Percentiles rank a stretch among this genome's conserved stretches.
Evolutionary conservation across 2,888 invertebrate species (phyloP).

Genomic region (Aspidapion aeneum): DNA sequence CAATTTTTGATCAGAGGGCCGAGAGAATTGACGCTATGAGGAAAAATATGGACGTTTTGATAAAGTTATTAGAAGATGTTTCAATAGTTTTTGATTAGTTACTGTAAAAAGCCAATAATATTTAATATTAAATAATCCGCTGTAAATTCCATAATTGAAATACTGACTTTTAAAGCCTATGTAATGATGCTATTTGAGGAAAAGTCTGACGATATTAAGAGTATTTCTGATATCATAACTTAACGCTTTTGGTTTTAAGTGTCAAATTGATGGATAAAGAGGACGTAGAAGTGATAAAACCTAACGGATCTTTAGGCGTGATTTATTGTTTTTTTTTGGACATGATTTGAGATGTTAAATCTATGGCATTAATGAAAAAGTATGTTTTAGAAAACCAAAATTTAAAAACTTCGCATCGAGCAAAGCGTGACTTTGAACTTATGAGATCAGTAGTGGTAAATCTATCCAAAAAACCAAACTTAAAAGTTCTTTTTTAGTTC

Average conservation of each 20-base stretch:
- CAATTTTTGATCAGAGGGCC: slow-evolving; percentile 13
- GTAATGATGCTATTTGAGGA: slow-evolving; percentile 23
- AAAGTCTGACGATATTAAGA: slow-evolving; percentile 25
- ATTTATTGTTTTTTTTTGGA: slow-evolving; percentile 27
- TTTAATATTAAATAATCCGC: slow-evolving; percentile 23
- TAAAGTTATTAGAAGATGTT: slow-evolving; percentile 16
- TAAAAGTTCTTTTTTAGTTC: slow-evolving; percentile 29
- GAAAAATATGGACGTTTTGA: slow-evolving; percentile 17
- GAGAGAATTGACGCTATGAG: slow-evolving; percentile 15
- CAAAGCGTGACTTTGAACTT: slow-evolving; percentile 26
- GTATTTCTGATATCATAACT: slow-evolving; percentile 21
- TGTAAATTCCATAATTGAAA: slow-evolving; percentile 25
- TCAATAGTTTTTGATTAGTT: slow-evolving; percentile 7
- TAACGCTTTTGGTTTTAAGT: slow-evolving; percentile 27
- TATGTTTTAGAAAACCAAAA: slow-evolving; percentile 28
- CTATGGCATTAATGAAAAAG: slow-evolving; percentile 30
- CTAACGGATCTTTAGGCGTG: slow-evolving; percentile 21
- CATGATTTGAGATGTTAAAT: slow-evolving; percentile 25
- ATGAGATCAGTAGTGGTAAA: slow-evolving; percentile 27
- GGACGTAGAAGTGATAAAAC: slow-evolving; percentile 19
- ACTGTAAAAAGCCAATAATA: too few relatives aligned
- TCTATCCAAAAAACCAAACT: slow-evolving; percentile 17
- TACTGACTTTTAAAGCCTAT: slow-evolving; percentile 23
- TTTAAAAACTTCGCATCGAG: slow-evolving; percentile 14
- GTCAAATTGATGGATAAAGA: slow-evolving; percentile 25